phyloP scores from a whole-genome alignment of 2,113 vertebrate species.

The Pseudorasbora parva region DNA sequence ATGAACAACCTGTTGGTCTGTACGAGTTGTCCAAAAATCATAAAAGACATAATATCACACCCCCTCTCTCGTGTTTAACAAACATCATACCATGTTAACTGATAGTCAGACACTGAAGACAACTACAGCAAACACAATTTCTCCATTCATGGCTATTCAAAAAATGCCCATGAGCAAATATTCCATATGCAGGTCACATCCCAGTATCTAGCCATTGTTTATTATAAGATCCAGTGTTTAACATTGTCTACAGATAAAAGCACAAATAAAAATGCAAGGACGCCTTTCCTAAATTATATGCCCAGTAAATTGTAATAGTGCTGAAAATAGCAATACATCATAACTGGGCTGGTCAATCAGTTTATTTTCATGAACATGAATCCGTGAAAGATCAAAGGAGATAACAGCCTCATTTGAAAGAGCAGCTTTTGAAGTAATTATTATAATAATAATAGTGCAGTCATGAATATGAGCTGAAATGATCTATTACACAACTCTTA shows the following conservation, averaged over 20 bases:
- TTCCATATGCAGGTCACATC: background rate
- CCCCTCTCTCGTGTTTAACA: too few relatives aligned
- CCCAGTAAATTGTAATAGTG: background rate
- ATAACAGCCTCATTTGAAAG: slow-evolving; percentile 12
- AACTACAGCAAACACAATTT: too few relatives aligned
- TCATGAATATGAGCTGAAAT: slow-evolving; percentile 10
- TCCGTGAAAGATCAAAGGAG: slow-evolving; percentile 22
- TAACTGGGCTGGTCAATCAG: background rate
- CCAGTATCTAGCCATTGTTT: background rate
- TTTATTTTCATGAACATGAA: background rate
- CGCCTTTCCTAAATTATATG: background rate
- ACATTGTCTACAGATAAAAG: background rate
- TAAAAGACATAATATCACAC: too few relatives aligned
- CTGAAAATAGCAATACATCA: background rate
- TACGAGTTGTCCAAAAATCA: too few relatives aligned
- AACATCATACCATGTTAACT: too few relatives aligned
- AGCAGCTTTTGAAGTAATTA: background rate
- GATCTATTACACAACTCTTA: slow-evolving; percentile 30
- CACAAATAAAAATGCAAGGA: background rate
- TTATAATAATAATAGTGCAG: slow-evolving; percentile 34
- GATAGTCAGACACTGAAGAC: too few relatives aligned
- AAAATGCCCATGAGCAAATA: background rate
- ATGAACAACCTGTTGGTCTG: background rate
- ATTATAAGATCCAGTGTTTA: background rate
- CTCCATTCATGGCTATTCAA: background rate